Evolutionary conservation across 2,888 invertebrate species (phyloP).

Genomic region (Drosophila melanosoma): DNA sequence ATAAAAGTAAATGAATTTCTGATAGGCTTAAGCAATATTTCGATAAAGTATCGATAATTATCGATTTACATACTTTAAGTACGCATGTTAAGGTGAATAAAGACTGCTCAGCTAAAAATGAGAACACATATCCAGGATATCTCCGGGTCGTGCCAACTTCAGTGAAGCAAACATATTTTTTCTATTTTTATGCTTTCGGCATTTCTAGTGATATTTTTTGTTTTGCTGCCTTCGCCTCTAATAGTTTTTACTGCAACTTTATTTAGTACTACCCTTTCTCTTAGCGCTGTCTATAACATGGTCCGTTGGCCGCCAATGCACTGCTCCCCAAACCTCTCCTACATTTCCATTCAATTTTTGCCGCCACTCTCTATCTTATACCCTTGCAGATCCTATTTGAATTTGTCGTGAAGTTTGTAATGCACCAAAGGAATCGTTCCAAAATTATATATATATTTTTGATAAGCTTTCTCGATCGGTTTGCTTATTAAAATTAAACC

Average conservation of each 20-base stretch:
- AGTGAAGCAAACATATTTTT: not conserved
- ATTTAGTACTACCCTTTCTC: conserved; percentile 57
- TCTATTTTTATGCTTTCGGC: conserved; percentile 34
- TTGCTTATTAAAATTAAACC: not conserved
- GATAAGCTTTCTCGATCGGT: not conserved
- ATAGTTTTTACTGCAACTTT: conserved; percentile 74
- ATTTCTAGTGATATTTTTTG: conserved; percentile 58
- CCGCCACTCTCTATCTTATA: conserved; percentile 3
- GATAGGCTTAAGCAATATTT: not conserved
- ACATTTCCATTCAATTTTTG: conserved; percentile 63
- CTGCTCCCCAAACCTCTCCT: conserved; percentile 1
- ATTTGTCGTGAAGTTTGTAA: not conserved
- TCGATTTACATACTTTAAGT: not conserved
- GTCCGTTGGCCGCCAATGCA: conserved; percentile 20
- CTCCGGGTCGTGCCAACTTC: not conserved
- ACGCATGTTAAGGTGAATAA: not conserved
- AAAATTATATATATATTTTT: not conserved
- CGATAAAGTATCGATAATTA: not conserved
- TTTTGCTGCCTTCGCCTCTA: conserved; percentile 45
- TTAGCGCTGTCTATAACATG: conserved; percentile 36
- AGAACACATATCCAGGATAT: not conserved
- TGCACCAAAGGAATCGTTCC: not conserved
- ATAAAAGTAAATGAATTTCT: not conserved
- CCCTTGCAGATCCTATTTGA: not conserved
- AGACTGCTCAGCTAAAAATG: not conserved